Evolutionary conservation across 2,113 vertebrate species (phyloP), one percentile per base, ranked within the genome.

Genomic region (Myodes glareolus): DNA sequence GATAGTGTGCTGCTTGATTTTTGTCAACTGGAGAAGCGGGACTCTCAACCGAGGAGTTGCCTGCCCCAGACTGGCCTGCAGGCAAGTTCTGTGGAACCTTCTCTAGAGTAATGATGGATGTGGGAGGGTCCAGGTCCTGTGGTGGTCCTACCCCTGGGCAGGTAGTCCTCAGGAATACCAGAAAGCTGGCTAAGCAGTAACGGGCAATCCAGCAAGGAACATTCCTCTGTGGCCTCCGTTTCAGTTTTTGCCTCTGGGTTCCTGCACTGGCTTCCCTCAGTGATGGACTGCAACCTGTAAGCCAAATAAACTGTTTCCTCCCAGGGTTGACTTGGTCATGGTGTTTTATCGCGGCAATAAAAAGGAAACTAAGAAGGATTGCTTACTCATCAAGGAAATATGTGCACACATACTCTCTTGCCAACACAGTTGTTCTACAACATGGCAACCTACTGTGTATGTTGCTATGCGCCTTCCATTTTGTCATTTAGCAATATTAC

Each of bases 401-500:
- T 23, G 17, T 94, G 47, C 73, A 14, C 70, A 91, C 21, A 58
- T 2, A 63, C 78, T 90, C 27, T 58, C 92, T 84, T 88, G 47
- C 73, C 65, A 91, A 61, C 39, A 61, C 0, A 12, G 4, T 45
- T 93, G 50, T 29, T 87, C 77, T 39, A 68, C 33, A 88, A 95
- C 91, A 96, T 58, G 31, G 17, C n/a, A 91, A 31, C 42, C 76
- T 61, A 58, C 33, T 36, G 16, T 45, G 7, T 73, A 58, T 45
- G 39, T 25, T 76, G 50, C 61, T 88, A 81, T 67, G 76, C 17
- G 29, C 23, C 52, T 77, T 96, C 33, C 16, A 85, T 92, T 87
- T 84, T 90, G n/a, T 78, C 36, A 81, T 50, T 88, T 91, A 61
- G 93, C 65, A 58, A 29, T 52, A 92, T 92, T 77, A n/a, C 61